These are phyloP conservation scores for Ichneumoninae sp. DNA, from an alignment of 2,888 invertebrate genomes.

Conservation along the genomic window DNA sequence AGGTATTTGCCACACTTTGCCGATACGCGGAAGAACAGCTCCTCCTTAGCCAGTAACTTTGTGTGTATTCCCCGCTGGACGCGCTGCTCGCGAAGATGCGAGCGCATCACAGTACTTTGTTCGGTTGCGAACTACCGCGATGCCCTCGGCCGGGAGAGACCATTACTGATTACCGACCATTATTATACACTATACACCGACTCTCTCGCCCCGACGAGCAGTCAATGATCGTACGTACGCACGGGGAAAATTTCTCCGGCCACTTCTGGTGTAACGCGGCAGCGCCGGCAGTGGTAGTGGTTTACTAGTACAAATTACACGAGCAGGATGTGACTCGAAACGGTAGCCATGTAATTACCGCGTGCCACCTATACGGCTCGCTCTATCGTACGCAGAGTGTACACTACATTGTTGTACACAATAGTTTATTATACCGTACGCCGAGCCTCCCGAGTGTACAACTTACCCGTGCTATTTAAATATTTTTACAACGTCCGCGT, in stretches of 20 bases:
- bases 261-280: constrained; percentile 31
- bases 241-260: constrained; percentile 50
- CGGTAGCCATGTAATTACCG: constrained; percentile 66
- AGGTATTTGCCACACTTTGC: too few relatives aligned
- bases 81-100: constrained; percentile 12
- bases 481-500: constrained; percentile 64
- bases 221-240: constrained; percentile 61
- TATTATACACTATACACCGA: constrained; percentile 47
- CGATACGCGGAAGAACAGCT: constrained; percentile 1
- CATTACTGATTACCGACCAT: constrained; percentile 57
- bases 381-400: constrained; percentile 9
- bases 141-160: constrained; percentile 15
- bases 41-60: constrained; percentile 27
- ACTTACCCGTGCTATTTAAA: constrained; percentile 44
- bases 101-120: constrained; percentile 16
- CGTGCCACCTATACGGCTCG: constrained; percentile 56
- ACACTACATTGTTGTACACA: constrained; percentile 32
- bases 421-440: constrained; percentile 24
- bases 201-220: constrained; percentile 38
- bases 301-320: constrained; percentile 60
- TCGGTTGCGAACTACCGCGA: constrained; percentile 47
- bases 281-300: constrained; percentile 4
- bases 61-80: background rate
- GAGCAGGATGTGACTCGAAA: constrained; percentile 66
- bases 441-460: constrained; percentile 29